Conservation (phyloP, 2,888 invertebrate genomes). For the Exephanes ischioxanthus region DNA sequence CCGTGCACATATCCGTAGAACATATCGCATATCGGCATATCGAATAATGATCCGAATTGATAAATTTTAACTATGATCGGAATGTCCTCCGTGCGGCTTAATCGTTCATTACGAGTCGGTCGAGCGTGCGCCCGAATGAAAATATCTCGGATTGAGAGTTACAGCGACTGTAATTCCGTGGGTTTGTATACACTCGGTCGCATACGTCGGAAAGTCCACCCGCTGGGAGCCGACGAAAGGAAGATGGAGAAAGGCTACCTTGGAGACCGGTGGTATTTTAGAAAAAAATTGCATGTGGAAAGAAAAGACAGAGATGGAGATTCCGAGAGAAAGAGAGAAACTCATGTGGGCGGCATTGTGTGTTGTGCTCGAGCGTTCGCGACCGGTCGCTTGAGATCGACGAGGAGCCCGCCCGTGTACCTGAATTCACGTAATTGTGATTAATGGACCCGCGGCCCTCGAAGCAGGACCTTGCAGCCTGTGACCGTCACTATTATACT, state of each 20-base stretch:
- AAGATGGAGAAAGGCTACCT: conserved; percentile 29
- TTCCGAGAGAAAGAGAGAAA: conserved; percentile 18
- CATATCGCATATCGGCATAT: not conserved
- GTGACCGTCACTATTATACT: conserved; percentile 71
- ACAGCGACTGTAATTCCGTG: conserved; percentile 56
- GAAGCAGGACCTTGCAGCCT: conserved; percentile 71
- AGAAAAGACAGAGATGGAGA: conserved; percentile 34
- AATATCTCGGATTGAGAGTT: conserved; percentile 29
- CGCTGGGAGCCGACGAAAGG: conserved; percentile 73
- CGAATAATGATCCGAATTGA: conserved; percentile 34
- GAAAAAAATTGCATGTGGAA: conserved; percentile 20
- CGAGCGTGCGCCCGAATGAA: conserved; percentile 13
- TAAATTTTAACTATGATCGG: conserved; percentile 62
- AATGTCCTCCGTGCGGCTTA: conserved; percentile 26
- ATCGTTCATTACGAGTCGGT: not conserved
- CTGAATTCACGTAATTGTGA: conserved; percentile 84
- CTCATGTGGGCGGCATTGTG: conserved; percentile 77
- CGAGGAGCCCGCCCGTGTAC: conserved; percentile 69
- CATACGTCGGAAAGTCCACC: conserved; percentile 64
- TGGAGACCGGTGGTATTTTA: conserved; percentile 5
- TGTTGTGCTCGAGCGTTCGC: conserved; percentile 71
- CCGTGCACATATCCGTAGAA: not conserved
- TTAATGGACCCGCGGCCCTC: conserved; percentile 78
- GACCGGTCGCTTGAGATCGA: conserved; percentile 56
- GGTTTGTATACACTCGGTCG: conserved; percentile 35